Conservation (phyloP, 2,113 vertebrate genomes). For the Cyanocitta stelleri region DNA sequence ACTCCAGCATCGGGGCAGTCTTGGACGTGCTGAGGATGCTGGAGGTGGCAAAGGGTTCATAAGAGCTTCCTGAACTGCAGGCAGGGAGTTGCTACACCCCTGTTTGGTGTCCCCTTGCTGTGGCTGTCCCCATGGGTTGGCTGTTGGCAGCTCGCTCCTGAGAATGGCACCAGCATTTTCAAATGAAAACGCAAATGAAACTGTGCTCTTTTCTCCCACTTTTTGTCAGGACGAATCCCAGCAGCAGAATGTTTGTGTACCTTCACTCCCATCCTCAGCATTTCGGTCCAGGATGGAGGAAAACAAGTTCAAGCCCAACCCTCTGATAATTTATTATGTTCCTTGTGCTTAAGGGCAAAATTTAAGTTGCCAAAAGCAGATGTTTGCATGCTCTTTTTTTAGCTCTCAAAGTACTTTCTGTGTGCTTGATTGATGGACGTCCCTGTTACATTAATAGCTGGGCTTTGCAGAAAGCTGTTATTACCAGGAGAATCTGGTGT, state of each 20-base stretch:
- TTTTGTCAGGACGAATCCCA: not conserved
- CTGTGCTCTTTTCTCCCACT: not conserved
- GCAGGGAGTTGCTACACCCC: accelerated
- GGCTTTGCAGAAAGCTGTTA: slow-evolving; percentile 67
- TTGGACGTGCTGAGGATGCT: not conserved
- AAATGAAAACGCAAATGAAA: not conserved
- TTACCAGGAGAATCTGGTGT: slow-evolving; percentile 65
- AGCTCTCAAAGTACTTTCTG: slow-evolving; percentile 41
- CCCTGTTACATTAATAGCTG: slow-evolving; percentile 64
- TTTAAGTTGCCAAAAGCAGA: slow-evolving; percentile 64
- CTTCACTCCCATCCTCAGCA: not conserved
- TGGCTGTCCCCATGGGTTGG: accelerated
- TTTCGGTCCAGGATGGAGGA: slow-evolving; percentile 36
- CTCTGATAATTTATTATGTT: slow-evolving; percentile 58
- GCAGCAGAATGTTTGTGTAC: not conserved
- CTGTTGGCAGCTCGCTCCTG: not conserved
- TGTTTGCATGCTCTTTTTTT: slow-evolving; percentile 65
- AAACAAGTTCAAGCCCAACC: slow-evolving; percentile 41
- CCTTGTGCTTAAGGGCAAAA: slow-evolving; percentile 47
- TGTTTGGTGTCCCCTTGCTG: not conserved
- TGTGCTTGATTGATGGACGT: slow-evolving; percentile 64
- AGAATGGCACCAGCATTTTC: not conserved
- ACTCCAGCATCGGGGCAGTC: not conserved
- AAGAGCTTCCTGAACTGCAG: not conserved
- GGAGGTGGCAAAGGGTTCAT: not conserved